phyloP scores from a whole-genome alignment of 2,113 vertebrate species.

The Ciconia stormi region DNA sequence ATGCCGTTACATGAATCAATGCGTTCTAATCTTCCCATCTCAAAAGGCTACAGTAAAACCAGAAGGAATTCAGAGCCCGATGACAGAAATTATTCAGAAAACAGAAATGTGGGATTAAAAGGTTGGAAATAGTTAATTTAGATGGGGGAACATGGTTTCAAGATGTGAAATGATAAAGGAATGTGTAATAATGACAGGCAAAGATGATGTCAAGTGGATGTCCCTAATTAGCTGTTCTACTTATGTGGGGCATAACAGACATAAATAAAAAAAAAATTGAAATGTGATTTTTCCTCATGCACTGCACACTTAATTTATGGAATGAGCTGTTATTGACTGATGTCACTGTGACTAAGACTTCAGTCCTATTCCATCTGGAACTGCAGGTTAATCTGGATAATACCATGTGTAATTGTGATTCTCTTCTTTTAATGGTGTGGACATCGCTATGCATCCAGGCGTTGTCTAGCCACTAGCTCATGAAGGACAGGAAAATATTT shows the following conservation, averaged over 20 bases:
- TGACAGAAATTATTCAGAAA: neutral
- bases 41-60: neutral
- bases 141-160: neutral
- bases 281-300: neutral
- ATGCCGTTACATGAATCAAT: constrained; percentile 51
- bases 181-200: neutral
- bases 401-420: neutral
- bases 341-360: neutral
- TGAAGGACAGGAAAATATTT: neutral
- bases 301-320: neutral
- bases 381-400: neutral
- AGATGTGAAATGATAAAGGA: neutral
- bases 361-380: neutral
- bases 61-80: neutral
- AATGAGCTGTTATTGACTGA: neutral
- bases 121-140: neutral
- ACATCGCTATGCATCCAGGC: neutral
- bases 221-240: neutral
- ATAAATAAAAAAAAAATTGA: neutral
- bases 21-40: constrained; percentile 39
- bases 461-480: neutral
- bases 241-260: neutral
- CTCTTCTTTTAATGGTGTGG: neutral
- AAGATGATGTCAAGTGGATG: neutral
- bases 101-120: neutral